Evolutionary conservation across 2,888 invertebrate genomes (phyloP).

Genomic region (Orthonevra nobilis): DNA sequence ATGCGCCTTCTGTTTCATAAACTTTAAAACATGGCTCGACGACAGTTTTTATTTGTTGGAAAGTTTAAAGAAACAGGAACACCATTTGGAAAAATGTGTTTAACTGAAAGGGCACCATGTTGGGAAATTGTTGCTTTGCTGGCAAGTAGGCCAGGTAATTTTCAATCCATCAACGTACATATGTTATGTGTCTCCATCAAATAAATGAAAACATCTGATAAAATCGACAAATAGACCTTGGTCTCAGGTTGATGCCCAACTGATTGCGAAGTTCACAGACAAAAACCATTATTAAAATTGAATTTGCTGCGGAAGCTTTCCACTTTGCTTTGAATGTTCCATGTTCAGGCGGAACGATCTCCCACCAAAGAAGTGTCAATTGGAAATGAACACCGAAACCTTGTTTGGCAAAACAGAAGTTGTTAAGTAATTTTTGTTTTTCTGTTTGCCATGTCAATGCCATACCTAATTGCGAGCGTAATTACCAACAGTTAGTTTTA

Average conservation of each 20-base stretch:
- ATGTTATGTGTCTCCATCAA: too few species aligned
- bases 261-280: neutral
- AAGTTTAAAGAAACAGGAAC: too few species aligned
- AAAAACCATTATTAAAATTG: constrained; percentile 22
- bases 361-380: neutral
- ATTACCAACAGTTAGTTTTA: constrained; percentile 23
- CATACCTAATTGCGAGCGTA: constrained; percentile 27
- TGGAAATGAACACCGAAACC: constrained; percentile 27
- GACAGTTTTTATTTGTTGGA: too few species aligned
- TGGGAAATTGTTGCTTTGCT: too few species aligned
- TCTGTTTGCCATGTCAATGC: constrained; percentile 37
- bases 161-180: too few species aligned
- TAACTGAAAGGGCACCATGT: too few species aligned
- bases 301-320: neutral
- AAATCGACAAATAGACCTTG: neutral
- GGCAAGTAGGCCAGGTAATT: too few species aligned
- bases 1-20: too few species aligned
- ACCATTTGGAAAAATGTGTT: too few species aligned
- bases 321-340: neutral
- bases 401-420: constrained; percentile 4
- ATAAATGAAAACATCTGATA: too few species aligned
- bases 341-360: neutral
- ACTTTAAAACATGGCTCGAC: too few species aligned
- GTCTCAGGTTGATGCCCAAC: neutral
- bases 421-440: constrained; percentile 7